Evolutionary conservation across 2,888 invertebrate species (phyloP), one percentile per base, ranked within the genome.

Genomic region (Platycheirus albimanus): DNA sequence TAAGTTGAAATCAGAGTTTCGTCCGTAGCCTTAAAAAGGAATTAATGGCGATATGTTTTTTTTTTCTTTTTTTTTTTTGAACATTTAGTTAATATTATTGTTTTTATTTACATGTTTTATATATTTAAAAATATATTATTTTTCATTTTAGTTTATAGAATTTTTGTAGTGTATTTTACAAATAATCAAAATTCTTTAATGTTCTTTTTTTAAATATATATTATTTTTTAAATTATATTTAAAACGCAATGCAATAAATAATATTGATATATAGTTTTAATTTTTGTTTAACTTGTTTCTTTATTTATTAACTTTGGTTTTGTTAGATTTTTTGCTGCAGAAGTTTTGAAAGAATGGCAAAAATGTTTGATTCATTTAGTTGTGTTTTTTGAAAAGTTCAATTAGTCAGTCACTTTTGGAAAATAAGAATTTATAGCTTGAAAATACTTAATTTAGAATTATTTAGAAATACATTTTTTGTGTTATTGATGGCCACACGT

Each of bases 11-110:
- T 83, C 83, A 83, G 72, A 83, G 72, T 74, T 83, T 78, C 83
- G 83, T 83, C 83, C 83, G 69, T 64, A 72, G 83, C 83, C 83
- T 83, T 83, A 83, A 83, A 83, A 83, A 83, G 83, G 83, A 78
- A 69, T 78, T 69, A 74, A 74, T 78, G 78, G 69, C 83, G 83
- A 74, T 69, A 47, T 77, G 69, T 77, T 72, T 71, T 24, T 70
- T 66, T 51, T n/a, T n/a, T n/a, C n/a, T n/a, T n/a, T n/a, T n/a
- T 58, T 51, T 63, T 28, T 61, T 64, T 58, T 52, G 51, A 63
- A 38, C 58, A 56, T 51, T 24, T 83, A 78, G 72, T 78, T 78
- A 69, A 83, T 83, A 83, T 83, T 83, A n/a, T n/a, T 83, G 78
- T 80, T 76, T 80, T 75, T 69, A 75, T 81, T 81, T 76, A 76